Evolutionary conservation across 2,888 invertebrate species (phyloP), one percentile per base, ranked within the genome.

Genomic region (Galeopsomyia nigrocyanea): DNA sequence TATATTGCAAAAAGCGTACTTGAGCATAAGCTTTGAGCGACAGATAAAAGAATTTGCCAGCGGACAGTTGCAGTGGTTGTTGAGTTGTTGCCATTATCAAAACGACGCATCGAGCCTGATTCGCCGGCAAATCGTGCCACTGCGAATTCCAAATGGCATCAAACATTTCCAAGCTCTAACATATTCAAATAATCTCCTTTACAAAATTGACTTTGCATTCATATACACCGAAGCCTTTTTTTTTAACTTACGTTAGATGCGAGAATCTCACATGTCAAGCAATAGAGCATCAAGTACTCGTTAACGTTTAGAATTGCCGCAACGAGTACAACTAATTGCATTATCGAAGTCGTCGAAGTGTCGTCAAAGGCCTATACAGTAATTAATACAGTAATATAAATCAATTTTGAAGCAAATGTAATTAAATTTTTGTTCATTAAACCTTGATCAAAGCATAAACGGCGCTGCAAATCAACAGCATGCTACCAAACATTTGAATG

Each of bases 11-110:
- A 26, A 26, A 26, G 65, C 61, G 14, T 66, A 79, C 77, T 46
- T 74, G 74, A 61, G 77, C 75, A 22, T 77, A 79, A 9, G 79
- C 66, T n/a, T 75, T 72, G 5, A 71, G 75, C 22, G 78, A 78
- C 73, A 79, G 72, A 51, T 75, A 74, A 65, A 78, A 76, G 63
- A 79, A 79, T 68, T 79, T 79, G 16, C 79, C 79, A 3, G 76
- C 78, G 5, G 77, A 76, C 13, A 78, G 69, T 68, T 72, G 68
- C 22, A 78, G 68, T 3, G 78, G 78, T n/a, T 71, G 67, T 66
- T 74, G 76, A 2, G 78, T 76, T 53, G 78, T 69, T 71, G 78
- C 74, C 78, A 79, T 77, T 9, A 78, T 74, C 21, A 78, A 73
- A 26, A 78, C 67, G 0, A 80, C 51, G 57, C 77, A 73, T 64